These are phyloP conservation scores for Clarias gariepinus DNA, from an alignment of 2,113 vertebrate species.

Conservation along the genomic window DNA sequence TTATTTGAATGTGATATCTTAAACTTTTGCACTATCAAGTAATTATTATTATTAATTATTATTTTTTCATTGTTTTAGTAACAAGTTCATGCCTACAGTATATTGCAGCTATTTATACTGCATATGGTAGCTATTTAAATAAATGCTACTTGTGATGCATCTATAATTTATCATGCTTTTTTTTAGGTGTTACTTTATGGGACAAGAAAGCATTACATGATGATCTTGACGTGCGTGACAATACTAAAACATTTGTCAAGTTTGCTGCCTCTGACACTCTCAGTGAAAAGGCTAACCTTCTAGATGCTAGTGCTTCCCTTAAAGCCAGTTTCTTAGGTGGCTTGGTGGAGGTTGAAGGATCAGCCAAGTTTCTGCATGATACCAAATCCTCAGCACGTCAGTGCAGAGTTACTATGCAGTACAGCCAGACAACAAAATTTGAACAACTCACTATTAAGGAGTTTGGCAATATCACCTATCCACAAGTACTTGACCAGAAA, in stretches of 20 bases:
- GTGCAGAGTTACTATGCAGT: conserved; percentile 60
- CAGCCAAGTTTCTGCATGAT: conserved; percentile 61
- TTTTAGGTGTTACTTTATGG: conserved; percentile 62
- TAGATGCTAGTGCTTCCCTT: conserved; percentile 32
- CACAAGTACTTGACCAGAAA: conserved; percentile 31
- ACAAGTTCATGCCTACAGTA: too few species aligned
- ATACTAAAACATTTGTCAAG: conserved; percentile 19
- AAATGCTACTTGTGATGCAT: not conserved
- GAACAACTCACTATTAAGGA: conserved; percentile 60
- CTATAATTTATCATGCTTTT: not conserved
- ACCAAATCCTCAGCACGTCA: conserved; percentile 50
- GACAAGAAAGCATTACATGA: conserved; percentile 37
- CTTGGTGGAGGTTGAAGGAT: conserved; percentile 57
- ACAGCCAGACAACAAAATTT: too few species aligned
- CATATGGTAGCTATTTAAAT: too few species aligned
- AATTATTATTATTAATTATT: too few species aligned
- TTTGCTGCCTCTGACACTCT: conserved; percentile 16
- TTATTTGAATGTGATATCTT: too few species aligned
- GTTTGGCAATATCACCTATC: conserved; percentile 56
- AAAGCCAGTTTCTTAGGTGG: conserved; percentile 61
- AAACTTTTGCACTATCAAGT: too few species aligned
- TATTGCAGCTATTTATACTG: too few species aligned
- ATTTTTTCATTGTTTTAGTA: too few species aligned
- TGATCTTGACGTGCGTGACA: not conserved
- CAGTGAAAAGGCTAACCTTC: conserved; percentile 9